Evolutionary conservation across 2,113 vertebrate species (phyloP), one percentile per base, ranked within the genome.

Genomic region (Zeus faber): DNA sequence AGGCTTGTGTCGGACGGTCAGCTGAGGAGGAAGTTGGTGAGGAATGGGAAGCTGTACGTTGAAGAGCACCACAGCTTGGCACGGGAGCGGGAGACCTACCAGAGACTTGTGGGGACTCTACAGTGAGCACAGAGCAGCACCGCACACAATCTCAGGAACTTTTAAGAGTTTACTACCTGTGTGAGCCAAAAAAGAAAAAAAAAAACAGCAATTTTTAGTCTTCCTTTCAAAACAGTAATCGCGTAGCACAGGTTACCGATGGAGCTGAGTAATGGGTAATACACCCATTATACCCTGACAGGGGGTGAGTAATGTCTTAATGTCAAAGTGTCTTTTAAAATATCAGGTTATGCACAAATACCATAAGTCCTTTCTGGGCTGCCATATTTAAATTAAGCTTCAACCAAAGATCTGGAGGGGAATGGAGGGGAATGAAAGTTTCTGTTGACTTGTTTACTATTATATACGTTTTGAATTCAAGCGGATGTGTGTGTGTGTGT

Each of bases 1-100:
- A 89, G 80, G 48, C 84, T 99, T 75, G 65, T 93, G 54, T 69
- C 72, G 0, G 91, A 98, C 22, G 76, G 67, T 0, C 26, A 51
- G 3, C 74, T 96, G 59, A 80, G 85, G 55, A 86, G 76, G 43
- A 78, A 69, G 46, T 54, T 99, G 8, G 85, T 82, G 56, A 62
- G 41, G 40, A 89, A 79, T 1, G 94, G 92, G 4, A 92, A 90
- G 72, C 77, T 65, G 0, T 93, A 97, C 0, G 86, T 97, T 66
- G 68, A 66, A 6, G 65, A 83, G 6, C 70, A 77, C 27, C 94
- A 99, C 21, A 84, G 88, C 1, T 80, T 89, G 70, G 81, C 77
- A 17, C 65, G 47, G 2, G 97, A 98, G 65, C 84, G 90, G 43
- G 72, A 83, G 49, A 87, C 89, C 31, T 99, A 99, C 77, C 91